Evolutionary conservation across 2,888 invertebrate species (phyloP).

Genomic region (Platynereis dumerilii): DNA sequence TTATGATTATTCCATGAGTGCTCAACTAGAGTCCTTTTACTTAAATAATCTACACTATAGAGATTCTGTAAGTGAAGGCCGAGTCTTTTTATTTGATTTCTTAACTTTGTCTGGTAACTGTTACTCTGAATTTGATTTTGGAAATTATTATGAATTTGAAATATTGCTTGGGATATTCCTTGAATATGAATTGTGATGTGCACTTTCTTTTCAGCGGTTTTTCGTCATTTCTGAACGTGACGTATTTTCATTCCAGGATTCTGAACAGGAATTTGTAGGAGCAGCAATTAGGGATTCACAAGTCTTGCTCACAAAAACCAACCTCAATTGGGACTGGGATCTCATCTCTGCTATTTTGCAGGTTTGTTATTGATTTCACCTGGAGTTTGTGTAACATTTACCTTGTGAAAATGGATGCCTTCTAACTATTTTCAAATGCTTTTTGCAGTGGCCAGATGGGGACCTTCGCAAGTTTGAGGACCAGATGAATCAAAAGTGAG

Average conservation of each 20-base stretch:
- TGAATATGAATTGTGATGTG: no score
- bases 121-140: no score
- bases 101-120: no score
- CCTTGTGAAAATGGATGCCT: not conserved
- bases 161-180: no score
- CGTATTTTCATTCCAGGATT: constrained; percentile 9
- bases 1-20: no score
- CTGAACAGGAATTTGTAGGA: constrained; percentile 37
- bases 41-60: no score
- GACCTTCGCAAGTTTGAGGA: constrained; percentile 72
- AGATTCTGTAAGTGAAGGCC: no score
- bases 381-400: not conserved
- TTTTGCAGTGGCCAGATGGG: constrained; percentile 62
- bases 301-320: constrained; percentile 79
- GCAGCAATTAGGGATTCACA: constrained; percentile 76
- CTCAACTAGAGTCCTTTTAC: no score
- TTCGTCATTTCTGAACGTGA: no score
- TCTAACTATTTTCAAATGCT: not conserved
- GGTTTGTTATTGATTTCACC: constrained; percentile 66
- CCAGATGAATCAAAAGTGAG: constrained; percentile 67
- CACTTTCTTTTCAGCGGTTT: not conserved
- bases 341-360: constrained; percentile 83
- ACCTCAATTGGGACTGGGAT: constrained; percentile 90
- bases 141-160: no score
- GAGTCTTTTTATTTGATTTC: no score